phyloP scores from a whole-genome alignment of 2,888 invertebrate genomes.

The Noctua janthe region DNA sequence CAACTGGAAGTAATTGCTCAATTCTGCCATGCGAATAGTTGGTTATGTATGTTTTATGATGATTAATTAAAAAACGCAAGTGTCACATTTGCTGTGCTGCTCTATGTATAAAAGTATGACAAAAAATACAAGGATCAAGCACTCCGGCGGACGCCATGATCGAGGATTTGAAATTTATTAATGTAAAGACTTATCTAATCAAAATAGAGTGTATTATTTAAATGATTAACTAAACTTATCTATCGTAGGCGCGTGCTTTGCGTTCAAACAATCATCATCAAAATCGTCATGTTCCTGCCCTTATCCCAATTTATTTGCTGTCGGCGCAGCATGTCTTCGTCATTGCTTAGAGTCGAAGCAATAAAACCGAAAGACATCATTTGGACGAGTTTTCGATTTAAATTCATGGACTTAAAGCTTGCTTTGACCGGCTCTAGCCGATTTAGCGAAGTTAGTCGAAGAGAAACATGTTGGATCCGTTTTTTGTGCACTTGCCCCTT shows the following conservation, averaged over 20 bases:
- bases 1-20: conserved; percentile 12
- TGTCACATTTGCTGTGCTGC: neutral
- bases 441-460: neutral
- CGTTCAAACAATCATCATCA: neutral
- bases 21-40: conserved; percentile 38
- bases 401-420: neutral
- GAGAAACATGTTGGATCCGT: neutral
- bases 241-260: neutral
- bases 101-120: neutral
- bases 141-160: neutral
- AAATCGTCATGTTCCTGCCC: neutral
- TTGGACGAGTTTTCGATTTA: neutral
- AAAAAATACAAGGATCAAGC: neutral
- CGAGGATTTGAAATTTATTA: neutral
- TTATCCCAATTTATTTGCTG: neutral
- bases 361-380: neutral
- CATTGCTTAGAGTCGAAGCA: neutral
- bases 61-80: neutral
- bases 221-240: neutral
- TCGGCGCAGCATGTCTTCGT: neutral
- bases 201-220: neutral
- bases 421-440: neutral
- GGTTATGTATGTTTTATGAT: neutral
- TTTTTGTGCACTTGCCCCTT: conserved; percentile 1
- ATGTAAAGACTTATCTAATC: neutral